phyloP scores from a whole-genome alignment of 2,888 invertebrate species.

The Aleiodes leptofemur region DNA sequence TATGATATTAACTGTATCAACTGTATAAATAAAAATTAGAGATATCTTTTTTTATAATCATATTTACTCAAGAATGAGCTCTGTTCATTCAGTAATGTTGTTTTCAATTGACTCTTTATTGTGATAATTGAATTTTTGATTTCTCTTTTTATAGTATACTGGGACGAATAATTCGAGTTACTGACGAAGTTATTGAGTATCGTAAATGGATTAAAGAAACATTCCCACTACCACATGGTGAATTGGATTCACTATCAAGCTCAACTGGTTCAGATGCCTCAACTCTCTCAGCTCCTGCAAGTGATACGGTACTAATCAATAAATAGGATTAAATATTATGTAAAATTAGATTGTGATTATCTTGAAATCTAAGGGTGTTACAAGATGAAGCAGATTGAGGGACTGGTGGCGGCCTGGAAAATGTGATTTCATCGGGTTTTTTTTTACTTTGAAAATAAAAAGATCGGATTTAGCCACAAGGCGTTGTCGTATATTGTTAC shows the following conservation, averaged over 20 bases:
- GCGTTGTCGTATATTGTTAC: too few relatives aligned
- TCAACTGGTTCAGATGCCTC: conserved; percentile 74
- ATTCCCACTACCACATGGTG: conserved; percentile 69
- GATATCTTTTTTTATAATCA: conserved; percentile 6
- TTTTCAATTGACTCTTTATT: neutral
- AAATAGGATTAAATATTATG: conserved; percentile 33
- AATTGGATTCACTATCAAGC: conserved; percentile 72
- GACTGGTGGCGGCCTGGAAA: too few relatives aligned
- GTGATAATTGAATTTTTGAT: neutral
- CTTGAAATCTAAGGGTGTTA: too few relatives aligned
- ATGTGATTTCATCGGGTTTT: too few relatives aligned
- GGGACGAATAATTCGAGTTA: conserved; percentile 93
- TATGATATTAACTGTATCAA: too few relatives aligned
- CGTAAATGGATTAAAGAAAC: conserved; percentile 81
- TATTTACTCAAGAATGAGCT: conserved; percentile 4
- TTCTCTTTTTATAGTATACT: conserved; percentile 81
- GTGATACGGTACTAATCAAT: conserved; percentile 68
- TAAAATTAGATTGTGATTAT: conserved; percentile 3
- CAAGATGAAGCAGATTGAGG: too few relatives aligned
- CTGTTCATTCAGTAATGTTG: too few relatives aligned
- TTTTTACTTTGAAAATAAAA: too few relatives aligned
- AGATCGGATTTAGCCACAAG: too few relatives aligned
- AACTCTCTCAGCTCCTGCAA: conserved; percentile 73
- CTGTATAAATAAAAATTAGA: too few relatives aligned
- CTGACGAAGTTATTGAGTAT: conserved; percentile 92